Base-by-base conservation (phyloP, 2,888 invertebrate genomes). In the Conomelus anceps region DNA sequence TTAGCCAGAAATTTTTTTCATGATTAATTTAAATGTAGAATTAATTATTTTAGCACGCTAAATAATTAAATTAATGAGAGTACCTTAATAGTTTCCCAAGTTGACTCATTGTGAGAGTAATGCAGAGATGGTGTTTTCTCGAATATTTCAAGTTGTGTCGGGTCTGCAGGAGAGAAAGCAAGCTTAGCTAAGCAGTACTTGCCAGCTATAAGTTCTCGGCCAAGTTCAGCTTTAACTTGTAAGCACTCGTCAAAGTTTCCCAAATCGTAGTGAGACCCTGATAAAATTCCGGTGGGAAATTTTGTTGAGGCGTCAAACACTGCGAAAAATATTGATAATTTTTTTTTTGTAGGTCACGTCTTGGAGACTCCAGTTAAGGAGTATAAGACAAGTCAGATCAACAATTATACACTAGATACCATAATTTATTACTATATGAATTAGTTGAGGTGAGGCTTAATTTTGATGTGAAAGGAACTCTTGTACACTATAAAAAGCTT, bases 221-320 rank as follows among this genome's bases (percentile, higher is more conserved):
- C 89, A 0, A 91, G 24, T 3, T 91, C 91, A 22, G 92, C 91
- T 34, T 90, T 90, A 17, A 90, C 89, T 63, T 88, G 22, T 20
- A 90, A 34, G 85, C 90, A 90, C 26, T 90, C 90, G 88, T 90
- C 90, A 17, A 90, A 90, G 84, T 90, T 90, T 0, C 90, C 90
- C 85, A 90, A 84, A 24, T 90, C 89, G 29, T 87, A 90, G 13
- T 90, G 89, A 1, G 90, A 90, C 0, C 90, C 90, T 22, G 63
- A 29, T 13, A 90, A 84, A 22, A 90, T 85, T 13, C 90, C 90
- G 20, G 86, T 85, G 9, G 90, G 90, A 23, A 90, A 90, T 86
- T 90, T 90, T 13, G 89, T 90, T 0, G 90, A 90, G 4, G 90
- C 22, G 85, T 90, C 90, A 22, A 90, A 90, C 90, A 90, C 90